These are phyloP conservation scores for Aviceda subcristata DNA, from an alignment of 2,113 vertebrate species.

Conservation along the genomic window DNA sequence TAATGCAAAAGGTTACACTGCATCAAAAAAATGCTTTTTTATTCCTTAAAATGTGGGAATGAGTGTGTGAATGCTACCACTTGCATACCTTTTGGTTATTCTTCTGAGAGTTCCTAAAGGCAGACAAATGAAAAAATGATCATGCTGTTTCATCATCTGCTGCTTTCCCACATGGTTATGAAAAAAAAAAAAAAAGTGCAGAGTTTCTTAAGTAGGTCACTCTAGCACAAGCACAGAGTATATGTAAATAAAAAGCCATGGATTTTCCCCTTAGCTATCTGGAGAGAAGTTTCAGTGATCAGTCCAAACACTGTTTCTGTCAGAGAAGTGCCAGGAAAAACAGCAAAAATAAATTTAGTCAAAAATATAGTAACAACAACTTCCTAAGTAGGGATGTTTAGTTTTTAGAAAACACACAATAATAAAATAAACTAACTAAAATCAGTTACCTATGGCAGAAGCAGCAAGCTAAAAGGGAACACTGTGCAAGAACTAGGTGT, in stretches of 20 bases:
- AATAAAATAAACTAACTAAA: background rate
- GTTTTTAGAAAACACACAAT: background rate
- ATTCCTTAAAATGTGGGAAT: background rate
- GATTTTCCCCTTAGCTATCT: conserved; percentile 1
- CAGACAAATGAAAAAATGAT: background rate
- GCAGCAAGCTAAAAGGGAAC: background rate
- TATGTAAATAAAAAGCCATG: background rate
- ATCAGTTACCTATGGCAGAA: background rate
- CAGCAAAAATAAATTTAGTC: background rate
- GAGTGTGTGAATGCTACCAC: background rate
- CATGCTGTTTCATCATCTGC: background rate
- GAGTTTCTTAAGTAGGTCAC: background rate
- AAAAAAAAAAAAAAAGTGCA: background rate
- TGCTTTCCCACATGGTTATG: background rate
- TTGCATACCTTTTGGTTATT: background rate
- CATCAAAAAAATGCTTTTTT: background rate
- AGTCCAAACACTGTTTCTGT: background rate
- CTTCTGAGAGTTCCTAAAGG: background rate
- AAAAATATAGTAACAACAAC: background rate
- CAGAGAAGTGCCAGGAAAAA: background rate
- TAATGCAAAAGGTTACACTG: background rate
- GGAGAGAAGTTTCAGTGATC: background rate
- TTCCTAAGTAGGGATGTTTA: background rate
- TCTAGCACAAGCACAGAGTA: background rate
- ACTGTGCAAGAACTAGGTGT: background rate